These are phyloP conservation scores for Dermatemys mawii DNA, from an alignment of 2,113 vertebrate species.

Conservation along the genomic window DNA sequence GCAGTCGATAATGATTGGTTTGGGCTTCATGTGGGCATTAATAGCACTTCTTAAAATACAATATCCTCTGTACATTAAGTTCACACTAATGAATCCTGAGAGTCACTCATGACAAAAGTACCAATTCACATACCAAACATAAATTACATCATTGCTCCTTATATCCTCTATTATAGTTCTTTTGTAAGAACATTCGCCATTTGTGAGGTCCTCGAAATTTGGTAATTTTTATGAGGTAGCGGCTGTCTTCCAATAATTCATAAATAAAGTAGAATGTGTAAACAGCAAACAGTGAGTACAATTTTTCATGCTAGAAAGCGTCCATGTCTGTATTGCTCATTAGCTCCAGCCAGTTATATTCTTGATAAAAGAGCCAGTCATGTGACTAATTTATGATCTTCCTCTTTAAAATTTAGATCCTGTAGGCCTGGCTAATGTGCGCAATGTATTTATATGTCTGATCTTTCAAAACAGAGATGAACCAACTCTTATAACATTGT, in stretches of 20 bases:
- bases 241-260: neutral
- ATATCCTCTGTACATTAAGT: neutral
- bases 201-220: neutral
- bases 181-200: neutral
- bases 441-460: neutral
- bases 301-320: neutral
- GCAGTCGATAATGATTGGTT: neutral
- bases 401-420: neutral
- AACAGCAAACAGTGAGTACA: neutral
- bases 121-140: neutral
- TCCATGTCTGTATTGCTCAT: rapidly evolving
- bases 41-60: neutral
- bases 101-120: neutral
- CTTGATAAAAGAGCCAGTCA: neutral
- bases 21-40: neutral
- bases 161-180: neutral
- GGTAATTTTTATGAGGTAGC: slow-evolving; percentile 23
- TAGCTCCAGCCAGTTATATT: too few species aligned
- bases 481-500: neutral
- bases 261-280: neutral
- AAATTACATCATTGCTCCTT: neutral
- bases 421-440: neutral
- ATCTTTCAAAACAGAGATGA: neutral
- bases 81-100: neutral
- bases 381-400: rapidly evolving